phyloP scores from a whole-genome alignment of 2,797 vertebrate species.

The Microtus obscurus region DNA sequence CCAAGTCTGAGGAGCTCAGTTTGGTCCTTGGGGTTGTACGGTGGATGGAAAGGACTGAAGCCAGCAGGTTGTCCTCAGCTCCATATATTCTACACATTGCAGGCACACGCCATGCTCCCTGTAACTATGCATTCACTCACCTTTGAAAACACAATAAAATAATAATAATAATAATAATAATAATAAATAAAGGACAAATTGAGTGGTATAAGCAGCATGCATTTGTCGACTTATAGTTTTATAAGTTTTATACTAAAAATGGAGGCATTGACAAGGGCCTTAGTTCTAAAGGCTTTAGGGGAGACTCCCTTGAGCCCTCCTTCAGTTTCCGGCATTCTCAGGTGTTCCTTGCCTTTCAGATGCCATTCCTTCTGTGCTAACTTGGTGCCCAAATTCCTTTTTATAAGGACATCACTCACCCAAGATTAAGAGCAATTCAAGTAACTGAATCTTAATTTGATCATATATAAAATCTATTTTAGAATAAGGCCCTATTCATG shows the following conservation, averaged over 20 bases:
- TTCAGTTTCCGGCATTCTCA: neutral
- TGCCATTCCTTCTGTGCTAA: neutral
- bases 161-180: neutral
- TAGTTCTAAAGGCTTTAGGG: neutral
- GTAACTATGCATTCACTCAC: neutral
- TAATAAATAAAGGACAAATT: neutral
- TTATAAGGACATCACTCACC: neutral
- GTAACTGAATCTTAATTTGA: neutral
- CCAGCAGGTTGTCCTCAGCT: neutral
- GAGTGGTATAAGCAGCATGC: neutral
- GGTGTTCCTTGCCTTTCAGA: neutral
- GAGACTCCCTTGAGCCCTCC: neutral
- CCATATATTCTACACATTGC: neutral
- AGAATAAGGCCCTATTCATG: neutral
- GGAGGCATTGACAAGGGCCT: too few relatives aligned
- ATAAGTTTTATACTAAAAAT: neutral
- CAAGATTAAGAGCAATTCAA: neutral
- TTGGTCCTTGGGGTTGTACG: neutral
- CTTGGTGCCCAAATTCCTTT: neutral
- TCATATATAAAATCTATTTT: conserved; percentile 27
- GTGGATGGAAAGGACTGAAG: neutral
- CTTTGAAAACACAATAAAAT: neutral
- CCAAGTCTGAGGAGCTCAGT: neutral
- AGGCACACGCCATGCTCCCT: neutral
- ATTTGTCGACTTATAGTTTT: neutral